Conservation (phyloP, 2,888 invertebrate species). For the Toxonevra muliebris region DNA sequence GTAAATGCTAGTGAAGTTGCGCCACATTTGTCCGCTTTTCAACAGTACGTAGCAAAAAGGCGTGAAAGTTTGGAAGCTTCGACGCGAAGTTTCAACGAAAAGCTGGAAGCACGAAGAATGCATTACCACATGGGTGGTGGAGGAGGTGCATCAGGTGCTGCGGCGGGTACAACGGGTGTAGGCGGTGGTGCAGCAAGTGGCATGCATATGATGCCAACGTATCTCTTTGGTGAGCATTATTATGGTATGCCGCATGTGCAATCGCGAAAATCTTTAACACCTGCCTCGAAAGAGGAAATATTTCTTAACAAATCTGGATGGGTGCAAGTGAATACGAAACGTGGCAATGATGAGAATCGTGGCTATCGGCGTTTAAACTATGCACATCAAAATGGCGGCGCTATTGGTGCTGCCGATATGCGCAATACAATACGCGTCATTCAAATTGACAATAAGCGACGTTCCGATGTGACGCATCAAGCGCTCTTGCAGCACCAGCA, state of each 20-base stretch:
- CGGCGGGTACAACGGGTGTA: conserved; percentile 35
- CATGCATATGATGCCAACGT: conserved; percentile 56
- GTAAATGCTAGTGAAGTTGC: conserved; percentile 26
- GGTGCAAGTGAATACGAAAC: conserved; percentile 66
- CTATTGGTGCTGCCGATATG: conserved; percentile 29
- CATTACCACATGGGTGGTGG: conserved; percentile 58
- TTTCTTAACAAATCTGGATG: conserved; percentile 66
- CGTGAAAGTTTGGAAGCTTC: conserved; percentile 61
- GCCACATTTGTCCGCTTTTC: conserved; percentile 49
- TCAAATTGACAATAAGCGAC: conserved; percentile 51
- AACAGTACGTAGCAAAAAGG: conserved; percentile 60
- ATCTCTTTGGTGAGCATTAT: conserved; percentile 62
- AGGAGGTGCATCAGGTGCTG: conserved; percentile 45
- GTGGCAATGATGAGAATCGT: conserved; percentile 58
- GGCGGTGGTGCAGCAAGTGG: conserved; percentile 36
- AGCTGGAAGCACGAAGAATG: conserved; percentile 63
- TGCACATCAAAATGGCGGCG: conserved; percentile 53
- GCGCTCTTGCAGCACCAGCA: conserved; percentile 49
- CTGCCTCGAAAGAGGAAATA: conserved; percentile 58
- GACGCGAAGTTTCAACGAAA: conserved; percentile 61
- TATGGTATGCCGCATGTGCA: conserved; percentile 32
- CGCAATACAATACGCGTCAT: conserved; percentile 51
- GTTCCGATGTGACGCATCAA: conserved; percentile 46
- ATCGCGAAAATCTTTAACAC: conserved; percentile 43
- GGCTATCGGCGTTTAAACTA: conserved; percentile 49